Percentiles rank a stretch among this genome's conserved stretches.
Conservation (phyloP, 1,140 invertebrate species). For the Zelostemma sp. region DNA sequence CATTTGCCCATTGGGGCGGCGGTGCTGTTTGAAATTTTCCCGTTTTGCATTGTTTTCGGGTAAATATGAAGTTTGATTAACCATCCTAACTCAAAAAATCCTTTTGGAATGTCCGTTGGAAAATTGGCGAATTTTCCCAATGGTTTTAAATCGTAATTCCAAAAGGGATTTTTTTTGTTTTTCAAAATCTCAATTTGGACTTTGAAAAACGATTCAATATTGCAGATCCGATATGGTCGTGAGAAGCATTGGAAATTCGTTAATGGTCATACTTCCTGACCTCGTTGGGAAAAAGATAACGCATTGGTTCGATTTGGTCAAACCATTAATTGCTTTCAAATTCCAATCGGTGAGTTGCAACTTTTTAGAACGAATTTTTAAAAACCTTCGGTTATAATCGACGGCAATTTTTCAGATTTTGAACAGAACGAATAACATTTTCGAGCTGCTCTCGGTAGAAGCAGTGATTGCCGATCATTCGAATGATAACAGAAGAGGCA, state of each 20-base stretch:
- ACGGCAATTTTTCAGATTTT: conserved; percentile 79
- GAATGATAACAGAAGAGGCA: conserved; percentile 68
- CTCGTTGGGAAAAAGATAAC: conserved; percentile 90
- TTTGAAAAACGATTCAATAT: too few species aligned
- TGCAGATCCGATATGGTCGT: conserved; percentile 90
- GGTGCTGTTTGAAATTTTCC: conserved; percentile 96
- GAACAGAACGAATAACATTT: conserved; percentile 95
- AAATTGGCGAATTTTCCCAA: too few species aligned
- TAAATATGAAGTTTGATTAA: conserved; percentile 59
- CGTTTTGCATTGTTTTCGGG: conserved; percentile 97
- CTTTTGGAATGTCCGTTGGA: too few species aligned
- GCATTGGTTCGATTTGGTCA: conserved; percentile 89
- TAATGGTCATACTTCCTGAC: conserved; percentile 92
- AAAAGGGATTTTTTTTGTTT: too few species aligned
- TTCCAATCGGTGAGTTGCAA: conserved; percentile 92
- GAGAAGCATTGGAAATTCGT: conserved; percentile 88
- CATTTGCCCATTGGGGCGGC: conserved; percentile 88
- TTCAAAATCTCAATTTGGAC: too few species aligned
- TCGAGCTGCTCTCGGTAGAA: conserved; percentile 91
- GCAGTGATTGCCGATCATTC: conserved; percentile 80
- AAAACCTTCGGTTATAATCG: neutral
- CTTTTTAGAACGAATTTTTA: neutral
- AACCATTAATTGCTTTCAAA: conserved; percentile 93
- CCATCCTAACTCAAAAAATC: too few species aligned
- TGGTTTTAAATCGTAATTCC: too few species aligned